Base-by-base conservation (phyloP, 2,888 invertebrate genomes). In the Cyaniris semiargus region DNA sequence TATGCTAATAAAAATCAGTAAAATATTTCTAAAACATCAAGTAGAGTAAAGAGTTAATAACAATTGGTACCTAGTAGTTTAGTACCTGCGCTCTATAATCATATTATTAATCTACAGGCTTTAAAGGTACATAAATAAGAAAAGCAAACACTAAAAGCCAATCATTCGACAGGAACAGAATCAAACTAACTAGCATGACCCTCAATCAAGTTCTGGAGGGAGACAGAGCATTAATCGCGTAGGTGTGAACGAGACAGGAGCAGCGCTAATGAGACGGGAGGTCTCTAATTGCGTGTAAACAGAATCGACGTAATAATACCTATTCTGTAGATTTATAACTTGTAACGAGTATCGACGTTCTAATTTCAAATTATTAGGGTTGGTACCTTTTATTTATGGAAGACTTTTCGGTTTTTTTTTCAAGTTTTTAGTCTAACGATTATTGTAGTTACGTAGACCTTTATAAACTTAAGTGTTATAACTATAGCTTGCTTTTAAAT, bases 231-330 rank as follows among this genome's bases (percentile, higher is more conserved):
- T 38, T 83, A 48, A 78, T 31, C 78, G 75, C 21, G 77, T 84
- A 83, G 21, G 90, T 83, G 83, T 79, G 84, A 90, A 78, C 56
- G 85, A 83, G 87, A 87, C 82, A 78, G 83, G 34, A 81, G 80
- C 15, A 83, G 89, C 89, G 90, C 89, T 93, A 93, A 93, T 93
- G 91, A 92, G 89, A 86, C 90, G 86, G 89, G 87, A 86, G 89
- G 89, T 88, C 85, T 89, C 90, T 92, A 92, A 93, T 93, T 93
- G 91, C 89, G 89, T 89, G 91, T 88, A 90, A 91, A 92, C 89
- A 90, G 89, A 90, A 88, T 89, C 87, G 87, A 88, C 76, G 86
- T 88, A 89, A 88, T 90, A 89, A 90, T 91, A 90, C 88, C 88
- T 90, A 90, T 86, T 88, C 81, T 85, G 84, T 83, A 79, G 78